Evolutionary conservation across 2,888 invertebrate species (phyloP).

Genomic region (Antheraea assamensis): DNA sequence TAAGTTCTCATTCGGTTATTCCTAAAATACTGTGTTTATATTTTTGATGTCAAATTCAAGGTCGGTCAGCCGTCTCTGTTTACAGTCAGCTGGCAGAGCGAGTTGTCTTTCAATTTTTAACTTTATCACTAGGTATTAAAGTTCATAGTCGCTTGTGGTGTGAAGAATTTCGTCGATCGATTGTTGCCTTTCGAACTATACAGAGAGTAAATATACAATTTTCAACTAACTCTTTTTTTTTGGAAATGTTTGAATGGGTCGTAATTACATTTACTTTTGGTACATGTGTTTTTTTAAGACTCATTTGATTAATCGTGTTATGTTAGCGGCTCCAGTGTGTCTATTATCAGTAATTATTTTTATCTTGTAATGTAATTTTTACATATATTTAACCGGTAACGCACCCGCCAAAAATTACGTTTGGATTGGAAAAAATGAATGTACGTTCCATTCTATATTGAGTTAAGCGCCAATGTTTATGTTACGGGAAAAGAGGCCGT

Average conservation of each 20-base stretch:
- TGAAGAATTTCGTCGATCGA: background rate
- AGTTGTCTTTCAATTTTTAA: background rate
- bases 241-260: background rate
- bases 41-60: constrained; percentile 4
- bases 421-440: too few relatives aligned
- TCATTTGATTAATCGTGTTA: too few relatives aligned
- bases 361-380: too few relatives aligned
- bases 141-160: background rate
- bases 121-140: background rate
- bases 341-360: background rate
- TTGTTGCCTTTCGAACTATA: background rate
- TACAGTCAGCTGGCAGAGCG: background rate
- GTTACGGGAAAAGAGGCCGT: too few relatives aligned
- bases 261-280: too few relatives aligned
- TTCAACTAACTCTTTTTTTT: background rate
- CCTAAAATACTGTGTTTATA: background rate
- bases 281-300: too few relatives aligned
- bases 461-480: too few relatives aligned
- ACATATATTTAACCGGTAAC: too few relatives aligned
- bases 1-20: background rate
- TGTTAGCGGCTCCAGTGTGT: background rate
- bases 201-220: background rate
- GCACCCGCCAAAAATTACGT: too few relatives aligned
- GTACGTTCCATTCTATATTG: too few relatives aligned
- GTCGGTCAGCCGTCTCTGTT: constrained; percentile 6